Conservation (phyloP, 2,888 invertebrate genomes). For the Corbicula japonica region DNA sequence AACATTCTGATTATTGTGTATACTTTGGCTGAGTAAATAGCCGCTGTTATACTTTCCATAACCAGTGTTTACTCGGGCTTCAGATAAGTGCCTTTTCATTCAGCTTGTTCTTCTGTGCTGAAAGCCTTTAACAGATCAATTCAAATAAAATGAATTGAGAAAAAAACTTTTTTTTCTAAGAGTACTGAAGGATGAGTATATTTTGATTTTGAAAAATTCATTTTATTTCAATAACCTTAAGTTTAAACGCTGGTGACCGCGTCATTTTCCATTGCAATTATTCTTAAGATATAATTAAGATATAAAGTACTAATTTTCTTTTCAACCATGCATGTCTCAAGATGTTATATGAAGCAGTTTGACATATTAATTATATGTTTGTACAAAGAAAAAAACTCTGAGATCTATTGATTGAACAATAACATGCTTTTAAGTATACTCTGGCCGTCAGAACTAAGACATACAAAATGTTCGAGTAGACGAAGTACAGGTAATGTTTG, state of each 20-base stretch:
- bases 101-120: too few species aligned
- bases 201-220: not conserved
- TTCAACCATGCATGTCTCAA: slow-evolving; percentile 24
- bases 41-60: slow-evolving; percentile 20
- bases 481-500: too few species aligned
- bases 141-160: not conserved
- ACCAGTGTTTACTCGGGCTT: slow-evolving; percentile 39
- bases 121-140: too few species aligned
- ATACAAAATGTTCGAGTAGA: too few species aligned
- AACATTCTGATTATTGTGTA: slow-evolving; percentile 55
- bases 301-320: slow-evolving; percentile 47
- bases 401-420: slow-evolving; percentile 35
- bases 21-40: slow-evolving; percentile 47
- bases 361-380: slow-evolving; percentile 62
- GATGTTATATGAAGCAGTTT: slow-evolving; percentile 45
- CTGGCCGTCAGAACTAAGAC: too few species aligned
- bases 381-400: slow-evolving; percentile 47
- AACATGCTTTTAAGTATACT: too few species aligned
- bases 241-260: not conserved
- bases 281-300: slow-evolving; percentile 35
- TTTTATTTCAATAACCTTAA: slow-evolving; percentile 1
- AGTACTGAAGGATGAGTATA: not conserved
- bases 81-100: slow-evolving; percentile 31
- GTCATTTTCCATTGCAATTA: not conserved
- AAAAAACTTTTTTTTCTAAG: not conserved